Conservation (phyloP, 2,113 vertebrate genomes). For the Pygoscelis antarcticus region DNA sequence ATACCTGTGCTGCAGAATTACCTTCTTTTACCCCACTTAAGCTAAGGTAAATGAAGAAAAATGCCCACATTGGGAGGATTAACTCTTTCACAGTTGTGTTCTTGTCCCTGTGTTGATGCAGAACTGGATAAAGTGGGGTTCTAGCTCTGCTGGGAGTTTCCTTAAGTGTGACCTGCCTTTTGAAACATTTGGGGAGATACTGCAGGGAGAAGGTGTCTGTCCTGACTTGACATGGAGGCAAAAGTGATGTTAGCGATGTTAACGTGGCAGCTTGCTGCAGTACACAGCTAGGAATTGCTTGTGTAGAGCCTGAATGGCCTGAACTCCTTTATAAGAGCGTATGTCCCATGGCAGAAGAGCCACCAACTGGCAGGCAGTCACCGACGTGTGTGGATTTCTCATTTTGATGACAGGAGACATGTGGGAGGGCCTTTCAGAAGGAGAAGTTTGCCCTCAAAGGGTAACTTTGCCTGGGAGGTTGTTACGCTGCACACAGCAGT, state of each 20-base stretch:
- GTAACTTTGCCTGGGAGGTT: background rate
- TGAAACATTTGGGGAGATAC: background rate
- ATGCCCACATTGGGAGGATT: background rate
- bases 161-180: background rate
- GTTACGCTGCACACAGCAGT: background rate
- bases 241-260: background rate
- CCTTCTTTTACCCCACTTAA: background rate
- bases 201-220: background rate
- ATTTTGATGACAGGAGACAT: background rate
- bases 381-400: background rate
- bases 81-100: background rate
- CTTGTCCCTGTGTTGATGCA: background rate
- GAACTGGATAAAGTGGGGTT: background rate
- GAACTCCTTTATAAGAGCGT: background rate
- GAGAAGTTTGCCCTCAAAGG: background rate
- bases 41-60: background rate
- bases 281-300: background rate
- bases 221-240: background rate
- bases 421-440: background rate
- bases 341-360: background rate
- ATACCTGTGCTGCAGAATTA: background rate
- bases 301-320: background rate
- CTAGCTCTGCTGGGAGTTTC: background rate
- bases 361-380: background rate
- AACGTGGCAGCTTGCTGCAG: background rate